A percentile compares a stretch with the other conserved stretches of the same genome.
These are phyloP conservation scores for Bufotes viridis DNA, from an alignment of 2,797 vertebrate genomes.

Conservation along the genomic window DNA sequence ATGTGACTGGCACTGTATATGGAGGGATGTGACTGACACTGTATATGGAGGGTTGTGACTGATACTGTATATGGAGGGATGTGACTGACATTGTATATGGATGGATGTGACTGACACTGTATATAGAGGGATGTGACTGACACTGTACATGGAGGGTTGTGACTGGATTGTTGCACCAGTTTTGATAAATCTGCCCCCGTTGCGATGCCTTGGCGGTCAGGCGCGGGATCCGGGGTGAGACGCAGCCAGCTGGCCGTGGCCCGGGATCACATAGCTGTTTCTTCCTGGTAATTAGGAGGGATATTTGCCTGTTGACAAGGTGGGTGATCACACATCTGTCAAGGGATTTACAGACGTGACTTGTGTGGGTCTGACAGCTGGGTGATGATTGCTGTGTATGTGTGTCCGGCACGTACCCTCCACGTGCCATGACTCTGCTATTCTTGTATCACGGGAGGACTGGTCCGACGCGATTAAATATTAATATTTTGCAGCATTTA, in stretches of 20 bases:
- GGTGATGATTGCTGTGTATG: constrained; percentile 12
- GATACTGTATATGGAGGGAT: too few relatives aligned
- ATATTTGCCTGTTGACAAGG: constrained; percentile 46
- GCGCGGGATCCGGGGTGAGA: neutral
- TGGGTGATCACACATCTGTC: constrained; percentile 23
- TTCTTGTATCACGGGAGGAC: neutral
- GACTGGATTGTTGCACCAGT: neutral
- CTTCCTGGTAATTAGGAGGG: constrained; percentile 39
- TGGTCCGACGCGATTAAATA: neutral
- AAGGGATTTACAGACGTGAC: constrained; percentile 56
- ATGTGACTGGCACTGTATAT: too few relatives aligned
- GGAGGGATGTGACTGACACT: too few relatives aligned
- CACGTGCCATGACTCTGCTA: neutral
- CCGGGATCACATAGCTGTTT: constrained; percentile 38
- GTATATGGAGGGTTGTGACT: too few relatives aligned
- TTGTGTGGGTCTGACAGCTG: constrained; percentile 27
- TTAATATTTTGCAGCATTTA: too few relatives aligned
- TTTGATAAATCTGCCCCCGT: neutral
- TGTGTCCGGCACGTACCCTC: neutral
- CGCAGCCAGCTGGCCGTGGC: neutral
- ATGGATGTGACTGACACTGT: too few relatives aligned
- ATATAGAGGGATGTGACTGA: too few relatives aligned
- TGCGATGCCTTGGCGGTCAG: neutral
- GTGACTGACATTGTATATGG: too few relatives aligned
- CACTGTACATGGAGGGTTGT: too few relatives aligned